phyloP scores from a whole-genome alignment of 2,888 invertebrate genomes.

The Sphaeridia pumilis region DNA sequence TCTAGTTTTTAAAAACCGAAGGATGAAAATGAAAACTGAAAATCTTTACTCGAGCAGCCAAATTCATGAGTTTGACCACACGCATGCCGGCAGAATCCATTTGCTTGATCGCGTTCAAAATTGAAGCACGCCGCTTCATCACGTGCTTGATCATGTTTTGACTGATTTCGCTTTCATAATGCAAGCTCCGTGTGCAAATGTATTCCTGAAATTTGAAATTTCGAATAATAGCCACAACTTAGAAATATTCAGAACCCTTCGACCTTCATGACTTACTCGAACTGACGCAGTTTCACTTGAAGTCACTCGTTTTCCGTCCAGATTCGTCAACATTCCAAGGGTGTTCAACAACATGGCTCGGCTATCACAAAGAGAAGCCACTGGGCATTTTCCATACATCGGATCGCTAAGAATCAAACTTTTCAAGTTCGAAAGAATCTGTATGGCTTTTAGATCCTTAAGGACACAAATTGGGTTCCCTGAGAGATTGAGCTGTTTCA shows the following conservation, averaged over 20 bases:
- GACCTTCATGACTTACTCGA: not conserved
- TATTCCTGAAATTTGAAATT: conserved; percentile 20
- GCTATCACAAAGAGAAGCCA: conserved; percentile 27
- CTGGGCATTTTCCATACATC: conserved; percentile 33
- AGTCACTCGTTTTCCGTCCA: conserved; percentile 29
- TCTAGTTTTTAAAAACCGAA: not conserved
- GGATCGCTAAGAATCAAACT: conserved; percentile 24
- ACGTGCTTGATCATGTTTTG: conserved; percentile 15
- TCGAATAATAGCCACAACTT: not conserved
- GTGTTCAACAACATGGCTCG: conserved; percentile 25
- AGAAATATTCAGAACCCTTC: not conserved
- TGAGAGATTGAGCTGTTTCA: conserved; percentile 28
- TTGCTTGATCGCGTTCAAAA: conserved; percentile 24
- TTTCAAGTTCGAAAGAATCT: conserved; percentile 22
- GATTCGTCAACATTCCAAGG: conserved; percentile 19
- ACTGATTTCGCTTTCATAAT: conserved; percentile 25
- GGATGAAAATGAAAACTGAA: conserved; percentile 1
- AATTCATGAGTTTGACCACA: conserved; percentile 18
- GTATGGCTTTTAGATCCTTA: conserved; percentile 28
- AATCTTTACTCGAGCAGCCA: conserved; percentile 24
- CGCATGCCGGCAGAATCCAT: conserved; percentile 25
- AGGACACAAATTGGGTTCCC: conserved; percentile 33
- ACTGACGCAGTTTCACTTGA: conserved; percentile 16
- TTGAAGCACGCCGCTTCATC: conserved; percentile 18
- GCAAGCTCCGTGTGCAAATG: conserved; percentile 23